Evolutionary conservation across 37 sponge, comb jelly and placozoan species (phyloP).

Genomic region (Spongilla lacustris): DNA sequence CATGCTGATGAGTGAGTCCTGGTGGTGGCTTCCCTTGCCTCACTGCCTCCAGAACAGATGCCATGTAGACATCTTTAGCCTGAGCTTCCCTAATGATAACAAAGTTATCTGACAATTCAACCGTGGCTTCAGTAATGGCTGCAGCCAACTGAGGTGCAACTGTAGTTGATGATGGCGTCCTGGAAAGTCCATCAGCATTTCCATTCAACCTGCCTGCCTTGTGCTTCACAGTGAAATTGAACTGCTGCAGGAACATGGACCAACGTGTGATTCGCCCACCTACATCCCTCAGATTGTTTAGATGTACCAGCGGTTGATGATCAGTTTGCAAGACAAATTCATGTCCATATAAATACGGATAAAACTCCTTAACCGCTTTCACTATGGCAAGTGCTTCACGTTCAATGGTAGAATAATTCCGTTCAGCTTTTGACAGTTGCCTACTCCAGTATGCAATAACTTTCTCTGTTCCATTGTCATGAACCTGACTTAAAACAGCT

Average conservation of each 20-base stretch:
- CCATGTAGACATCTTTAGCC: neutral
- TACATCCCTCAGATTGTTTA: constrained; percentile 16
- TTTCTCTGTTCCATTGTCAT: constrained; percentile 26
- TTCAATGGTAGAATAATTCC: constrained; percentile 45
- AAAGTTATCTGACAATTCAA: neutral
- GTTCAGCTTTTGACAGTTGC: constrained; percentile 27
- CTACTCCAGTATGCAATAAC: constrained; percentile 47
- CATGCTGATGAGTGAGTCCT: neutral
- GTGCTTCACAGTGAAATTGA: constrained; percentile 21
- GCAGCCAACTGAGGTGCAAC: too few relatives aligned
- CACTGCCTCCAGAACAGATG: too few relatives aligned
- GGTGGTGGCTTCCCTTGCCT: too few relatives aligned
- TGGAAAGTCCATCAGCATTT: too few relatives aligned
- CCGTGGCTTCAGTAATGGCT: too few relatives aligned
- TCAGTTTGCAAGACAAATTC: constrained; percentile 33
- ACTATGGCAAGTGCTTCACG: constrained; percentile 40
- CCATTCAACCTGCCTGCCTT: constrained; percentile 23
- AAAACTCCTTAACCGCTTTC: constrained; percentile 23
- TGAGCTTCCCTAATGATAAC: neutral
- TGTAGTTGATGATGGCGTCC: neutral
- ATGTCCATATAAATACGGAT: constrained; percentile 44
- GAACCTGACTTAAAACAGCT: constrained; percentile 41
- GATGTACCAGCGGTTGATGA: constrained; percentile 29
- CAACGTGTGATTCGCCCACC: constrained; percentile 32
- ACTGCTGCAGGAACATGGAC: constrained; percentile 35